Percentiles rank a stretch among this genome's conserved stretches.
phyloP scores from a whole-genome alignment of 2,113 vertebrate genomes.

The Hydrochoerus hydrochaeris region DNA sequence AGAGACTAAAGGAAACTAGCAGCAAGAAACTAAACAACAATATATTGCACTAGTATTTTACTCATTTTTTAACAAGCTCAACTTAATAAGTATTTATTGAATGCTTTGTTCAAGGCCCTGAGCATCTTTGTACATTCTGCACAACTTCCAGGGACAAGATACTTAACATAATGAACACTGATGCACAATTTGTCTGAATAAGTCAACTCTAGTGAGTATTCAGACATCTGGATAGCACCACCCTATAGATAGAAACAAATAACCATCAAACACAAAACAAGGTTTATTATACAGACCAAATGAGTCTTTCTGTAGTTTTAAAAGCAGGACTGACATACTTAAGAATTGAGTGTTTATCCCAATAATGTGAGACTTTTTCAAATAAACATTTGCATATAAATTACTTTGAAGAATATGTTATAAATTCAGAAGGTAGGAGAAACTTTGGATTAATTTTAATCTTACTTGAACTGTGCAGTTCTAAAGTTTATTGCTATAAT shows the following conservation, averaged over 20 bases:
- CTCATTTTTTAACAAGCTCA: neutral
- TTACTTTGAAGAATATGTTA: constrained; percentile 78
- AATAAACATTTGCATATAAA: constrained; percentile 85
- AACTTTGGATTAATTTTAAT: constrained; percentile 79
- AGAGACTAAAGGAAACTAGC: neutral
- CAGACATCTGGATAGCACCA: constrained; percentile 18
- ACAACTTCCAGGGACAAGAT: neutral
- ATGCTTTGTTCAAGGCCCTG: neutral
- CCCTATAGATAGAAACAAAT: neutral
- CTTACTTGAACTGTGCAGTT: constrained; percentile 6
- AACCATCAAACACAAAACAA: constrained; percentile 19
- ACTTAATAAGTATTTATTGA: constrained; percentile 32
- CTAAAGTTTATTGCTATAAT: constrained; percentile 71
- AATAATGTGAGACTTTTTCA: constrained; percentile 68
- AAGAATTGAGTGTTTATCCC: constrained; percentile 65
- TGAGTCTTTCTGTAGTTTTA: constrained; percentile 50
- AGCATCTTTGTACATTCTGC: neutral
- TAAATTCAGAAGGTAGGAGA: constrained; percentile 59
- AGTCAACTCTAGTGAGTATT: constrained; percentile 35
- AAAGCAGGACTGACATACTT: constrained; percentile 48
- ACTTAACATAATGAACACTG: constrained; percentile 23
- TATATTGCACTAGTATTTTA: neutral
- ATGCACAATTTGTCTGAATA: neutral
- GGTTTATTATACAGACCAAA: constrained; percentile 36
- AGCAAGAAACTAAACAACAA: neutral